Conservation (phyloP, 2,113 vertebrate genomes). For the Meles meles region DNA sequence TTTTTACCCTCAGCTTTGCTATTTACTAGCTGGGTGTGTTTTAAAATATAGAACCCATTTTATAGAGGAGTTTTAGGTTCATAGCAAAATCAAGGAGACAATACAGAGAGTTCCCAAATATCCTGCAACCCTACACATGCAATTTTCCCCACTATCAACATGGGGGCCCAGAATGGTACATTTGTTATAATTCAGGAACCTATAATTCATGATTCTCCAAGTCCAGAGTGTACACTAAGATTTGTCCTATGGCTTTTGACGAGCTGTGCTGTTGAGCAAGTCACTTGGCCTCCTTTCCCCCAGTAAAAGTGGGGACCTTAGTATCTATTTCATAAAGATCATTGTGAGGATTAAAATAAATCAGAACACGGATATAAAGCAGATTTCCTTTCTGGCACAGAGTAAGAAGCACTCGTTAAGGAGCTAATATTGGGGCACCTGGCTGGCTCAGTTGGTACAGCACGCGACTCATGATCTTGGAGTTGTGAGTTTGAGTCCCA, state of each 20-base stretch:
- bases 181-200: not conserved
- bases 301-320: not conserved
- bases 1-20: not conserved
- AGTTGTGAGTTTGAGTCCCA: not conserved
- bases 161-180: accelerated
- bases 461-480: not conserved
- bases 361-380: not conserved
- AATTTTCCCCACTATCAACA: not conserved
- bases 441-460: not conserved
- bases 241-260: not conserved
- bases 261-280: not conserved
- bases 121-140: accelerated
- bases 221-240: not conserved
- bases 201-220: not conserved
- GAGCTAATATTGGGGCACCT: not conserved
- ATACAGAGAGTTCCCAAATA: not conserved
- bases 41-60: not conserved
- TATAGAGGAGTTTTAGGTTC: not conserved
- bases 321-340: not conserved
- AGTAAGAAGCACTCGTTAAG: not conserved
- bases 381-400: not conserved
- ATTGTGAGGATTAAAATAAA: not conserved
- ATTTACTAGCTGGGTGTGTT: not conserved
- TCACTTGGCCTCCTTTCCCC: not conserved
- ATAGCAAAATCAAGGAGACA: not conserved